Evolutionary conservation across 35 echinoderm and acorn worm genomes (phyloP).

Genomic region (Chiridota heheva): DNA sequence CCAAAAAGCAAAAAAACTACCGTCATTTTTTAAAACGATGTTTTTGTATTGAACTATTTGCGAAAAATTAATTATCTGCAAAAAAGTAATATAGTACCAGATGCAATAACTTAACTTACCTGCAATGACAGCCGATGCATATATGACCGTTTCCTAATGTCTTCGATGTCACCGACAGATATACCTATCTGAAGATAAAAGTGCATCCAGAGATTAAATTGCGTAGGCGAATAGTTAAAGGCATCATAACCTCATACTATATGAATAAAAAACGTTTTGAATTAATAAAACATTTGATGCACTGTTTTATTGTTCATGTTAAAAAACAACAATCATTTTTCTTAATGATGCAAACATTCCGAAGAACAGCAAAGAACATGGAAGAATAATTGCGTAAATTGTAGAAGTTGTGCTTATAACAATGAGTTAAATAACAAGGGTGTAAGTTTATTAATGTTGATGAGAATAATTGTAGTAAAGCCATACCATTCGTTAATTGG

Average conservation of each 20-base stretch:
- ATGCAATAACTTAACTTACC: too few relatives aligned
- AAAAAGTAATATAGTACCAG: too few relatives aligned
- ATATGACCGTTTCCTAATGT: constrained; percentile 26
- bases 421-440: too few relatives aligned
- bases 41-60: too few relatives aligned
- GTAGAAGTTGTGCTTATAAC: neutral
- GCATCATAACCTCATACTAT: neutral
- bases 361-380: neutral
- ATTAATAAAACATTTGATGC: neutral
- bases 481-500: too few relatives aligned
- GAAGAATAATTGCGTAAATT: neutral
- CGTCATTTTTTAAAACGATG: too few relatives aligned
- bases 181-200: constrained; percentile 50
- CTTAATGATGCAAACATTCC: neutral
- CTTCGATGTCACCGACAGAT: constrained; percentile 55
- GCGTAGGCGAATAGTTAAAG: neutral
- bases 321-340: neutral
- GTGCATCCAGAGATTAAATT: neutral
- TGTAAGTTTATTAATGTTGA: too few relatives aligned
- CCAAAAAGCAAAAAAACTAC: too few relatives aligned
- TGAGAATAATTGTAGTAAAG: too few relatives aligned
- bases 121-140: constrained; percentile 8
- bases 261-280: neutral
- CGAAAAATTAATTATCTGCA: too few relatives aligned
- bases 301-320: neutral